Evolutionary conservation across 2,113 vertebrate species (phyloP), one percentile per base, ranked within the genome.

Genomic region (Synchiropus splendidus): DNA sequence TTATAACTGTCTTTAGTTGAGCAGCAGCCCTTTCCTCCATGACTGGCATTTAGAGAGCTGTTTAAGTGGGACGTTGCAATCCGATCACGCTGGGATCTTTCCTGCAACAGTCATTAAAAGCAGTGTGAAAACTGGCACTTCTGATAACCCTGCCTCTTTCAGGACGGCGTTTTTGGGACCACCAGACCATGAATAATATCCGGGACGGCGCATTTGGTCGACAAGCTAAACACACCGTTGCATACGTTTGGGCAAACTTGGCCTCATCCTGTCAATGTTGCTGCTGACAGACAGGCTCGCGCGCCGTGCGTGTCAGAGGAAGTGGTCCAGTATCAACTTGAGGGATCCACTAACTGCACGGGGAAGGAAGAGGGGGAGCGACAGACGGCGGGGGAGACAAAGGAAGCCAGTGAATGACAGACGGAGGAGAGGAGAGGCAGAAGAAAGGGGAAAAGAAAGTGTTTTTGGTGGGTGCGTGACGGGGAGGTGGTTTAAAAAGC

Each of bases 221-320:
- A 27, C 4, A 8, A 27, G 4, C 21, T 27, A 27, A 27, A 27
- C 21, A 27, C 21, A 8, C 4, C 21, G 21, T 27, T 8, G 8
- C 21, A 8, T 68, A 56, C 33, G 61, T 76, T 66, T 55, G 50
- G 67, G 67, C 54, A 67, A 61, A 57, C 56, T 63, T 81, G 76
- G 62, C 74, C 76, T 77, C 73, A 79, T 79, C 74, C 76, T 81
- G 80, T 78, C 74, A 83, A 56, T 18, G 40, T 49, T n/a, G 50
- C 12, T n/a, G 48, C 55, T 72, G 75, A 74, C 59, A 71, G 70
- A 61, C 63, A 70, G 65, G 59, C 64, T 71, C 47, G 58, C 55
- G 54, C 49, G 40, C 55, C 64, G 54, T 65, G 65, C 58, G 64
- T 70, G 70, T 76, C 67, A 77, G 75, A 77, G 53, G 61, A 77